These are phyloP conservation scores for Montipora cactus DNA, from an alignment of 64 coral and sea anemone species.

Conservation along the genomic window DNA sequence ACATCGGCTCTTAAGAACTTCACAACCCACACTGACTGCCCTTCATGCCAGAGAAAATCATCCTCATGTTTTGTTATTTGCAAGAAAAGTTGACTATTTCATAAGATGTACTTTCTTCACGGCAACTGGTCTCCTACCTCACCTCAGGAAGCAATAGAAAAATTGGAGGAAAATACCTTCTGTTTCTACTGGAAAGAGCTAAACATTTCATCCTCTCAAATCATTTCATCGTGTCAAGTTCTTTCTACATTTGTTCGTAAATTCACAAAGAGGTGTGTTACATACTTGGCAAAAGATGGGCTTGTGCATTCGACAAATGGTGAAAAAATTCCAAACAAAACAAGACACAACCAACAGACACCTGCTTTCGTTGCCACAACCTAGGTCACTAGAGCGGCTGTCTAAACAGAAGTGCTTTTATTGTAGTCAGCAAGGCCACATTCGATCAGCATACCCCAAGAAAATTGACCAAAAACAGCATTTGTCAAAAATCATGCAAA, in stretches of 20 bases:
- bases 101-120: too few relatives aligned
- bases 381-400: conserved; percentile 46
- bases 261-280: conserved; percentile 49
- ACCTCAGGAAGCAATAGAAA: not conserved
- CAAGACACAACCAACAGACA: not conserved
- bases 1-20: not conserved
- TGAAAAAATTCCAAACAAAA: not conserved
- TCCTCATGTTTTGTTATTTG: not conserved
- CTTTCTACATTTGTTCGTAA: conserved; percentile 36
- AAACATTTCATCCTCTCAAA: not conserved
- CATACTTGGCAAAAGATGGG: conserved; percentile 25
- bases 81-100: not conserved
- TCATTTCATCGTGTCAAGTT: not conserved
- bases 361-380: conserved; percentile 22
- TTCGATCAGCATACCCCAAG: conserved; percentile 24
- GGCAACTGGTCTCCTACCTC: conserved; percentile 6
- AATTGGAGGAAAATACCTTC: not conserved
- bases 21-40: conserved; percentile 28
- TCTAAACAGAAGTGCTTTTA: conserved; percentile 20
- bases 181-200: conserved; percentile 15
- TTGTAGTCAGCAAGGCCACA: conserved; percentile 25
- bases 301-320: conserved; percentile 42
- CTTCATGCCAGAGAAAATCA: conserved; percentile 10
- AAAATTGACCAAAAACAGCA: not conserved
- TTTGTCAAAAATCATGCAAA: not conserved